Percentiles rank a stretch among this genome's conserved stretches.
Evolutionary conservation across 1,140 invertebrate genomes (phyloP).

Genomic region (Spodoptera frugiperda): DNA sequence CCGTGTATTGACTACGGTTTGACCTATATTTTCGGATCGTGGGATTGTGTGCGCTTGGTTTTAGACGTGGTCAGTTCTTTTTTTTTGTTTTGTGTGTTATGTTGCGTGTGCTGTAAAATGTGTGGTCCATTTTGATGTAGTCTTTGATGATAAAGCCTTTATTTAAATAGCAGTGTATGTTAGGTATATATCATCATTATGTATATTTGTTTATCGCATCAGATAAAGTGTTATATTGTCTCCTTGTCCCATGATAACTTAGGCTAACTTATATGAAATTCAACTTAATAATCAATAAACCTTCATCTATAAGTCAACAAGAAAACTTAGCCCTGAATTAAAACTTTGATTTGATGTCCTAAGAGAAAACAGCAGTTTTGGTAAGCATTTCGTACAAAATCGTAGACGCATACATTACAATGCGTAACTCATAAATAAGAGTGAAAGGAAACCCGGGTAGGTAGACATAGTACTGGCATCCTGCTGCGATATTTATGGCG

Average conservation of each 20-base stretch:
- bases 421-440: constrained; percentile 19
- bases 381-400: not conserved
- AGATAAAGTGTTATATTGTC: too few relatives aligned
- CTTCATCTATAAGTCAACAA: too few relatives aligned
- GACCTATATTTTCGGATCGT: constrained; percentile 49
- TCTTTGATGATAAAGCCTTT: too few relatives aligned
- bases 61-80: constrained; percentile 6
- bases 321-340: too few relatives aligned
- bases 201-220: too few relatives aligned
- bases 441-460: not conserved
- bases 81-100: not conserved
- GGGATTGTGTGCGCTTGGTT: constrained; percentile 5
- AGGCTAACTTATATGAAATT: too few relatives aligned
- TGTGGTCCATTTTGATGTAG: not conserved
- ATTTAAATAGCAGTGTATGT: too few relatives aligned
- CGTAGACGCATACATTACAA: not conserved
- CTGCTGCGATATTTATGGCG: constrained; percentile 19
- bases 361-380: too few relatives aligned
- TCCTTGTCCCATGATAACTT: too few relatives aligned
- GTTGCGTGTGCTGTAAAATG: not conserved
- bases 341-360: too few relatives aligned
- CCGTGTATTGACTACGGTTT: constrained; percentile 61
- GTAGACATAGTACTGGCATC: constrained; percentile 10
- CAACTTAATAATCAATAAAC: too few relatives aligned
- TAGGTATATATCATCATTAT: too few relatives aligned